Evolutionary conservation across 35 echinoderm and acorn worm species (phyloP), one percentile per base, ranked within the genome.

Genomic region (Heliocidaris tuberculata): DNA sequence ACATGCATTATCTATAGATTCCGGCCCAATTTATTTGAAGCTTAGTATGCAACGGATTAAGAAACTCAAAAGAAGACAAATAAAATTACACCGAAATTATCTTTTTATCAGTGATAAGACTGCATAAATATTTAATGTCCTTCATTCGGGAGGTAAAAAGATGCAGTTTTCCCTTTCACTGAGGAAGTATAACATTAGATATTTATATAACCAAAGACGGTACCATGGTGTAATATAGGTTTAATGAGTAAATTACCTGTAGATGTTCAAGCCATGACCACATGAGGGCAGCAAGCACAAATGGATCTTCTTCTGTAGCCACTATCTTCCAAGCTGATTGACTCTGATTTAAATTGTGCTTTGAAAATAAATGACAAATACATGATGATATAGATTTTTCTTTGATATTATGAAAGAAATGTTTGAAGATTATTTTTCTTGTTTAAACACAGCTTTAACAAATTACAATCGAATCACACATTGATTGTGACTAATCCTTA

Each of bases 221-320:
- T 42, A 42, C 35, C 35, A 42, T 42, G 35, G 3, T 42, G 3
- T 42, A 42, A 42, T 42, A 42, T 42, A 42, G 35, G 35, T 42
- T 42, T 42, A 42, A 42, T 42, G 27, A 7, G 65, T 78, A 27
- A 1, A 78, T 19, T 86, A 97, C 97, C 97, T 96, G 93, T 17
- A 97, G 86, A 48, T 97, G 97, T 85, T 97, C 95, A 7, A 97
- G 91, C 97, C 97, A 97, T 4, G 97, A 97, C 94, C 95, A 97
- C 95, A 97, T 96, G 21, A 97, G 86, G 30, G 88, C 50, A 47
- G 93, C 86, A 19, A 97, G 85, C 7, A 97, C 97, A 95, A 96
- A 97, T 6, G 97, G 97, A 70, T 97, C 97, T 49, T 96, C 97
- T 61, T 97, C 97, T 24, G 97, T 97, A 15, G 94, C 65, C 31